Evolutionary conservation across 2,888 invertebrate genomes (phyloP).

Genomic region (Automeris io): DNA sequence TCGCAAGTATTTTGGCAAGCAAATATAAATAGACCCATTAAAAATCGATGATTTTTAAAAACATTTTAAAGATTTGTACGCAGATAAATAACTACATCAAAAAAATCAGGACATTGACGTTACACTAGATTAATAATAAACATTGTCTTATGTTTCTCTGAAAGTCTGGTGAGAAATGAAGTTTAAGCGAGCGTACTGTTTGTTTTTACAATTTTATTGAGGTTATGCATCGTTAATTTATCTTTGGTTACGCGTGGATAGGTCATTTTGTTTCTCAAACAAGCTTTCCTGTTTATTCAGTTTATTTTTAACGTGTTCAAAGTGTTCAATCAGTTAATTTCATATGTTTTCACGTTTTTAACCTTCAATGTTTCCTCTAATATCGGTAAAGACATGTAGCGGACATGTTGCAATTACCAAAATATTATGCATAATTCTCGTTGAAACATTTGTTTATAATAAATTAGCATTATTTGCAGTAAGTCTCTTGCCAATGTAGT

Average conservation of each 20-base stretch:
- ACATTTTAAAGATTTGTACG: background rate
- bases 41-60: background rate
- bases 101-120: constrained; percentile 8
- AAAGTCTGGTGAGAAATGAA: constrained; percentile 6
- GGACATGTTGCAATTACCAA: constrained; percentile 34
- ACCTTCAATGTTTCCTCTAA: constrained; percentile 3
- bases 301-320: constrained; percentile 6
- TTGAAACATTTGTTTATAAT: background rate
- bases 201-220: constrained; percentile 13
- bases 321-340: constrained; percentile 3
- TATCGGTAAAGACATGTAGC: background rate
- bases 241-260: constrained; percentile 11
- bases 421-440: constrained; percentile 19
- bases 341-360: constrained; percentile 5
- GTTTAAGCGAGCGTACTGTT: constrained; percentile 11
- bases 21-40: background rate
- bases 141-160: constrained; percentile 7
- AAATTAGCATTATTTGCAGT: background rate
- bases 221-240: constrained; percentile 13
- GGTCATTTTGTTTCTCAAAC: constrained; percentile 10
- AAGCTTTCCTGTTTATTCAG: constrained; percentile 7
- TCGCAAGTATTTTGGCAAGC: background rate
- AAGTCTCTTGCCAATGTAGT: background rate
- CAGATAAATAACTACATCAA: constrained; percentile 3
- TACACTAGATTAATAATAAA: constrained; percentile 7